Base-by-base conservation (phyloP, 2,888 invertebrate genomes). In the Exephanes ischioxanthus region DNA sequence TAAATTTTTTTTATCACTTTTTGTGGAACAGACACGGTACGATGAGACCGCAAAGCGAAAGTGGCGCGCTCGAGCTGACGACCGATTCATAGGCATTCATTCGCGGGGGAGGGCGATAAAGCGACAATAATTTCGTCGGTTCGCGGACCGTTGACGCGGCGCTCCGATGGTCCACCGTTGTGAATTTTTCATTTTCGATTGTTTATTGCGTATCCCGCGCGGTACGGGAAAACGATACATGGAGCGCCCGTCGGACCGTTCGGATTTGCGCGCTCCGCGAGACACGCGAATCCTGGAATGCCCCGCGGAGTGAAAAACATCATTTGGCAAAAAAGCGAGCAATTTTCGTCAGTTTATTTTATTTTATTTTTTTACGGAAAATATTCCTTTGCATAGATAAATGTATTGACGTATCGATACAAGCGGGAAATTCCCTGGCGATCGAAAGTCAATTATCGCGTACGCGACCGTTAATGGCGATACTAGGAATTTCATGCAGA, bases 121-220 rank as follows among this genome's bases (percentile, higher is more conserved):
- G 80, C 87, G 87, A 85, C 87, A 89, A 89, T 88, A 86, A 88
- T 89, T 73, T 79, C 72, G 45, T 78, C 72, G 68, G 9, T 16
- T 9, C 66, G 67, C 61, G 72, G 14, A 45, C 72, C 81, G 83
- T 78, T 63, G 73, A 71, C 70, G 80, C 63, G 82, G 41, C 53
- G 77, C 77, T 85, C 71, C 83, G 87, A 88, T 86, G 73, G 83
- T 55, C 85, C 73, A 55, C 53, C 51, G 70, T 48, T 70, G 85
- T 67, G 84, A 73, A 71, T 75, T 58, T 66, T 67, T 68, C 73
- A 76, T 55, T 66, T 85, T 76, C 73, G 37, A 19, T n/a, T 22
- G 19, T 48, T 6, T 79, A 45, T 75, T 33, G 30, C 30, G 51
- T 53, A 51, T 70, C 30, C n/a, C 22, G 16, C n/a, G 48, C 41